Evolutionary conservation across 2,113 vertebrate species (phyloP).

Genomic region (Cyanistes caeruleus): DNA sequence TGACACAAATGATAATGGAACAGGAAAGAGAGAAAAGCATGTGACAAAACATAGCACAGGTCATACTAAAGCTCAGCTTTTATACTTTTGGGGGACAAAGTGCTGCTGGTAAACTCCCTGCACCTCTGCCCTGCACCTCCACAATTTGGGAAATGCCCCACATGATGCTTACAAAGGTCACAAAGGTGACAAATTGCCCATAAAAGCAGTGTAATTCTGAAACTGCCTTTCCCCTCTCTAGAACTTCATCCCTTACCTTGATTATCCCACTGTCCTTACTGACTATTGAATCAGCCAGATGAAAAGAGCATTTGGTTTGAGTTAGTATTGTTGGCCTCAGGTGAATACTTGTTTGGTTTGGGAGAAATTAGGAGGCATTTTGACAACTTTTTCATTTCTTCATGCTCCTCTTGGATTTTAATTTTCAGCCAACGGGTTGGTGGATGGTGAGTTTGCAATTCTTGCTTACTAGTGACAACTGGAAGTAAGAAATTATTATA

Average conservation of each 20-base stretch:
- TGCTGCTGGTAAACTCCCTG: not conserved
- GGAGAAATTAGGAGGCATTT: slow-evolving; percentile 62
- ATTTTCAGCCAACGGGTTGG: slow-evolving; percentile 68
- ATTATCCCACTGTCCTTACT: not conserved
- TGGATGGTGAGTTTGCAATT: slow-evolving; percentile 65
- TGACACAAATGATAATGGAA: not conserved
- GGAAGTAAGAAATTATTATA: slow-evolving; percentile 49
- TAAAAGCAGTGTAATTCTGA: not conserved
- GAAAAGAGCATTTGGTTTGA: slow-evolving; percentile 38
- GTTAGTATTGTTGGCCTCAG: slow-evolving; percentile 38
- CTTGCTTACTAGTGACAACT: slow-evolving; percentile 67
- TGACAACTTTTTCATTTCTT: slow-evolving; percentile 71
- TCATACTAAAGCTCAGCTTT: not conserved
- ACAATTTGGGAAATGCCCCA: not conserved
- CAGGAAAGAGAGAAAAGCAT: not conserved
- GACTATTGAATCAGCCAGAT: not conserved
- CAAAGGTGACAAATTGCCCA: not conserved
- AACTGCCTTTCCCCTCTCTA: not conserved
- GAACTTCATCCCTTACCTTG: not conserved
- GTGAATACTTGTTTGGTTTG: slow-evolving; percentile 64
- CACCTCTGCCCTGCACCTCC: not conserved
- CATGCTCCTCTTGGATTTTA: slow-evolving; percentile 70
- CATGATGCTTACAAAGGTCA: not conserved
- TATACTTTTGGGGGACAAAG: not conserved
- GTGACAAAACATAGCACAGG: not conserved